These are phyloP conservation scores for Leptura quadrifasciata DNA, from an alignment of 2,888 invertebrate genomes.

Conservation along the genomic window DNA sequence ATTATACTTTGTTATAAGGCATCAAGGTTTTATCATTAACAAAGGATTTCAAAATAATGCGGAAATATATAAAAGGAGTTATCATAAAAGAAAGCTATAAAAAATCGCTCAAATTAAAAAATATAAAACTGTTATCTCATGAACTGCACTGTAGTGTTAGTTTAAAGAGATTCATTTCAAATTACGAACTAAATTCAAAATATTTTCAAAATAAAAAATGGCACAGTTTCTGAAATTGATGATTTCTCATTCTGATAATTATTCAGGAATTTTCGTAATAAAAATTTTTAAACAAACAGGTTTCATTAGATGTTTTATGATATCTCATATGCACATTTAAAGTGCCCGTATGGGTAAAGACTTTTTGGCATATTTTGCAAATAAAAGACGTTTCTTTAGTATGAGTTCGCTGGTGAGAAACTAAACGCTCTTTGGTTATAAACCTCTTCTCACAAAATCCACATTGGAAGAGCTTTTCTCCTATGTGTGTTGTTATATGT, in stretches of 20 bases:
- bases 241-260: conserved; percentile 58
- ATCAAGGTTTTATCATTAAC: too few relatives aligned
- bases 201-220: too few relatives aligned
- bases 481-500: conserved; percentile 73
- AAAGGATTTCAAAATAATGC: too few relatives aligned
- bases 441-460: conserved; percentile 69
- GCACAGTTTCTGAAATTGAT: too few relatives aligned
- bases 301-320: conserved; percentile 67
- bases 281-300: conserved; percentile 62
- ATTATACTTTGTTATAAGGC: too few relatives aligned
- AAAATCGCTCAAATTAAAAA: too few relatives aligned
- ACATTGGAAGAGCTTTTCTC: conserved; percentile 64
- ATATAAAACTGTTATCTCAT: too few relatives aligned
- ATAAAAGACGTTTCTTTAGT: conserved; percentile 73
- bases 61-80: too few relatives aligned
- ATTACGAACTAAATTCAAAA: too few relatives aligned
- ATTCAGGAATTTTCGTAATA: conserved; percentile 58
- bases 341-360: conserved; percentile 76
- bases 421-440: conserved; percentile 71
- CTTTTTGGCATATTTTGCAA: conserved; percentile 76
- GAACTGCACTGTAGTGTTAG: too few relatives aligned
- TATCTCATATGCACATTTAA: conserved; percentile 73
- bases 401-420: conserved; percentile 64
- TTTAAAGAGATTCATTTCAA: too few relatives aligned
- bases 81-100: too few relatives aligned